Base-by-base conservation (phyloP, 2,113 vertebrate species). In the Empidonax traillii region DNA sequence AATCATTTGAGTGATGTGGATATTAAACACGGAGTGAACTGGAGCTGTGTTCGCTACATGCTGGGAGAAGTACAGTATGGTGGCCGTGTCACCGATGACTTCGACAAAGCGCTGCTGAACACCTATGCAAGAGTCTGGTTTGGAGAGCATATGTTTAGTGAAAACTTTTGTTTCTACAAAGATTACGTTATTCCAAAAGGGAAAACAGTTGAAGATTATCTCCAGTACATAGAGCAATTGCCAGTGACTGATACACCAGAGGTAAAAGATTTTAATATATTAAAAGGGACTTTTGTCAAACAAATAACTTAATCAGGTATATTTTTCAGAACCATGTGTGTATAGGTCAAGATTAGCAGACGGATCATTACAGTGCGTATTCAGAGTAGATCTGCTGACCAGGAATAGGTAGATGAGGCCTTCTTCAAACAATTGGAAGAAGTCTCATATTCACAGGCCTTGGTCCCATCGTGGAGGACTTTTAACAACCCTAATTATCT, bases 61-160 rank as follows among this genome's bases (percentile, higher is more conserved):
- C 94, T 99, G 6, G 98, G 98, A 87, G 97, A 97, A 93, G 98
- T 99, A n/a, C 98, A 98, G 76, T 99, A 99, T 2, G 98, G 98
- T 4, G 98, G 98, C 59, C 97, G 98, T 18, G 98, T 99, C 9
- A 99, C 98, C 0, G 98, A 99, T 21, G 98, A 99, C 89, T 91
- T 98, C 47, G 98, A 99, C 97, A 99, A 99, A 78, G 93, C 77
- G 3, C 97, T 99, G 61, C 98, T 99, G 22, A 99, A 98, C 39
- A 98, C 98, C 0, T 98, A 98, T 35, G 67, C 98, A 3, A 90
- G 75, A 4, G 98, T 98, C 53, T 99, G 98, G 98, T 99, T 99
- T 93, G 98, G 98, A 28, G 98, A 98, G 74, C 96, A 91, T 94
- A 98, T 98, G 81, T 98, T 98, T 92, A 87, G 68, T 4, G 98